phyloP scores from a whole-genome alignment of 2,888 invertebrate genomes.

The Drosophila quinaria region DNA sequence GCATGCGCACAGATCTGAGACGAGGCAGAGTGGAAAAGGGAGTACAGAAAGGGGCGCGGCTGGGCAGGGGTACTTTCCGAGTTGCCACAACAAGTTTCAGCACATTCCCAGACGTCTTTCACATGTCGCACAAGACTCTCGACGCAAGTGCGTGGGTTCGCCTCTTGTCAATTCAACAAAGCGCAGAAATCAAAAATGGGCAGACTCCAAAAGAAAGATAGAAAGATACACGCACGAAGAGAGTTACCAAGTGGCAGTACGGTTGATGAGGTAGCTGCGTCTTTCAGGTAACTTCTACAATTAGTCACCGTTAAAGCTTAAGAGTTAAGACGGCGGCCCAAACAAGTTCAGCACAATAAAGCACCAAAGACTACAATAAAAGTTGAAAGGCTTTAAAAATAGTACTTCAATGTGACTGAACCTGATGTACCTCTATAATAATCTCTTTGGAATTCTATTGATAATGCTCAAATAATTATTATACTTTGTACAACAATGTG shows the following conservation, averaged over 20 bases:
- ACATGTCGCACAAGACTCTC: constrained; percentile 22
- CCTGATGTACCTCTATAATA: constrained; percentile 23
- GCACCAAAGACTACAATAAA: constrained; percentile 26
- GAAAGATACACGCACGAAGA: constrained; percentile 23
- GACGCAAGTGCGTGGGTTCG: constrained; percentile 55
- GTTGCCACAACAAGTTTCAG: constrained; percentile 30
- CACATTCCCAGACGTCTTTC: constrained; percentile 44
- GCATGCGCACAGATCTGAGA: constrained; percentile 66
- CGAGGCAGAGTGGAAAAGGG: constrained; percentile 24
- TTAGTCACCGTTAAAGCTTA: constrained; percentile 70
- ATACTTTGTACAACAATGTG: not conserved
- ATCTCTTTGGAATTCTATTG: constrained; percentile 14
- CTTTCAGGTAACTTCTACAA: constrained; percentile 56
- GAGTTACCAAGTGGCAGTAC: constrained; percentile 23
- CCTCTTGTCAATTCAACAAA: constrained; percentile 50
- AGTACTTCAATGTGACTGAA: constrained; percentile 23
- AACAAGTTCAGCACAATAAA: constrained; percentile 34
- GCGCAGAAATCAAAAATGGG: constrained; percentile 26
- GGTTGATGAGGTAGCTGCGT: constrained; percentile 34
- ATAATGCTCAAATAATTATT: constrained; percentile 11
- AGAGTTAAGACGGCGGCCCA: constrained; percentile 11
- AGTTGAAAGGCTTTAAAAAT: constrained; percentile 14
- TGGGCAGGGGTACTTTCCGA: constrained; percentile 5
- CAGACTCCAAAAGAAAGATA: constrained; percentile 16
- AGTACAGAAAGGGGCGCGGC: not conserved